A percentile compares a stretch with the other conserved stretches of the same genome.
Conservation (phyloP, 2,888 invertebrate genomes). For the Patella ulyssiponensis region DNA sequence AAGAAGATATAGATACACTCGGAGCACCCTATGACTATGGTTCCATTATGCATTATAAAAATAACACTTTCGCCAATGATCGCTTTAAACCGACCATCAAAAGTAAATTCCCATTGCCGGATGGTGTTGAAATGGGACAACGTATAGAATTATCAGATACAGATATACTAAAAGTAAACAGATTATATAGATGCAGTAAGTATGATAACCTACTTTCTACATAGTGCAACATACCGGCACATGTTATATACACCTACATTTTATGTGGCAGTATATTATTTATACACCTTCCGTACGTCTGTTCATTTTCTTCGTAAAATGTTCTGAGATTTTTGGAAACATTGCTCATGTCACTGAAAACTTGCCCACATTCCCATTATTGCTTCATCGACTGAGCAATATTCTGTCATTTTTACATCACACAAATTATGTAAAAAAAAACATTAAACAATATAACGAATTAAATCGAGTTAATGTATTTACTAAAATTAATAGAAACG, state of each 20-base stretch:
- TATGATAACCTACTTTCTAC: conserved; percentile 7
- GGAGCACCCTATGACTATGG: conserved; percentile 83
- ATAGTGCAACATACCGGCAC: too few relatives aligned
- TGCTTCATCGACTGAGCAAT: too few relatives aligned
- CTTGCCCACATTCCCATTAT: too few relatives aligned
- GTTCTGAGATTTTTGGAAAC: too few relatives aligned
- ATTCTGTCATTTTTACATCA: too few relatives aligned
- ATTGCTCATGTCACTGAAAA: too few relatives aligned
- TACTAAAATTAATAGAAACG: too few relatives aligned
- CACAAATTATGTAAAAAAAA: too few relatives aligned
- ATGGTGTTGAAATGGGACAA: conserved; percentile 71
- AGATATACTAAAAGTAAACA: conserved; percentile 72
- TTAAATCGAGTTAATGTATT: too few relatives aligned
- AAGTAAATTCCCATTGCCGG: conserved; percentile 37
- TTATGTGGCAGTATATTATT: too few relatives aligned
- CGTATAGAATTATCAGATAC: conserved; percentile 68
- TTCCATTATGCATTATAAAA: conserved; percentile 84
- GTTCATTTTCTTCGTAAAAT: conserved; percentile 9
- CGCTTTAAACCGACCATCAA: conserved; percentile 70
- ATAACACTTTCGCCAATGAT: conserved; percentile 73
- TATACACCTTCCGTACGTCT: not conserved
- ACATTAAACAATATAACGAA: too few relatives aligned
- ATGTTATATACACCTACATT: too few relatives aligned
- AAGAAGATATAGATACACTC: conserved; percentile 69
- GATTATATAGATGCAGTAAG: conserved; percentile 68